A percentile compares a stretch with the other conserved stretches of the same genome.
phyloP scores from a whole-genome alignment of 2,113 vertebrate species.

The Ceyx melanurus region DNA sequence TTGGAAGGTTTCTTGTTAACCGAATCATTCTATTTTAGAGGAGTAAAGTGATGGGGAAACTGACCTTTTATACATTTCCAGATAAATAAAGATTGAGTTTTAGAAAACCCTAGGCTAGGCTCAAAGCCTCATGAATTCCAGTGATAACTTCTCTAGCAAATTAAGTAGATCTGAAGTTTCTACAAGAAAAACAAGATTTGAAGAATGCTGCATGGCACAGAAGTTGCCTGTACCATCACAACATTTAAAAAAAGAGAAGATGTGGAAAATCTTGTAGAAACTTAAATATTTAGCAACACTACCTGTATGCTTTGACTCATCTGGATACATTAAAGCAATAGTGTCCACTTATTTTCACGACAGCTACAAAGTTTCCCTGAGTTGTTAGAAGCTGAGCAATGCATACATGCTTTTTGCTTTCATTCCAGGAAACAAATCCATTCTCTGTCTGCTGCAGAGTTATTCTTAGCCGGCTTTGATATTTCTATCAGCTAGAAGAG shows the following conservation, averaged over 20 bases:
- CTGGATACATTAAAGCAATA: background rate
- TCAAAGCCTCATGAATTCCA: background rate
- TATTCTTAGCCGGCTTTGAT: conserved; percentile 72
- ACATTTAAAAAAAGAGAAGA: background rate
- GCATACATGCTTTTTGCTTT: background rate
- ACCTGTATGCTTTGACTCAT: background rate
- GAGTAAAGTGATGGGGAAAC: background rate
- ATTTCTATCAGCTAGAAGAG: conserved; percentile 59
- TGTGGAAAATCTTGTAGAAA: background rate
- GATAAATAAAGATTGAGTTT: background rate
- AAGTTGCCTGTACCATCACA: background rate
- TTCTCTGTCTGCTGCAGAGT: conserved; percentile 27
- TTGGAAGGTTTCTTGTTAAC: background rate
- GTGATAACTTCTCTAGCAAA: background rate
- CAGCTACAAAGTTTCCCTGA: background rate
- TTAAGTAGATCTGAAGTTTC: background rate
- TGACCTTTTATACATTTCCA: background rate
- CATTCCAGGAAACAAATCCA: conserved; percentile 57
- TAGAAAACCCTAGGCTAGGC: background rate
- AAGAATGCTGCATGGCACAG: background rate
- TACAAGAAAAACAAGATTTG: background rate
- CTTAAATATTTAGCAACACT: background rate
- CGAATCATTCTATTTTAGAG: background rate
- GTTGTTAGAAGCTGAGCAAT: background rate
- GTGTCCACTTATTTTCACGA: background rate